Evolutionary conservation across 1,140 invertebrate species (phyloP).

Genomic region (Musca domestica): DNA sequence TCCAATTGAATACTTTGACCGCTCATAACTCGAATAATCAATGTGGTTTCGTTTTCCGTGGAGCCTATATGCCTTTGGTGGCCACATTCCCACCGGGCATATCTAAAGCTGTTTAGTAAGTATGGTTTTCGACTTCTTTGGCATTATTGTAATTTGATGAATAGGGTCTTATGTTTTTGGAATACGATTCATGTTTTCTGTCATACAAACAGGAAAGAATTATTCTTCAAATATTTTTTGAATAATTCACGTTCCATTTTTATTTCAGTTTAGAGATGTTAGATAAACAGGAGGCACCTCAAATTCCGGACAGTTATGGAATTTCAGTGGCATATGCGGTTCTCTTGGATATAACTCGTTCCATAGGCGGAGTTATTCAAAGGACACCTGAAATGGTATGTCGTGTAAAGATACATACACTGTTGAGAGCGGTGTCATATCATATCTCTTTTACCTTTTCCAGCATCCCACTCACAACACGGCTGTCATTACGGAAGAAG

Average conservation of each 20-base stretch:
- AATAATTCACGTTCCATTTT: neutral
- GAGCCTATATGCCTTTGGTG: conserved; percentile 86
- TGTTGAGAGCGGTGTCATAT: neutral
- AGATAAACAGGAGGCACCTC: conserved; percentile 90
- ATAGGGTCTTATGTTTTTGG: no score
- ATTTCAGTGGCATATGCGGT: conserved; percentile 92
- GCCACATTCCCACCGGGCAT: conserved; percentile 80
- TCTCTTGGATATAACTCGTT: conserved; percentile 83
- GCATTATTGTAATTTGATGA: no score
- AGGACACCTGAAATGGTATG: conserved; percentile 39
- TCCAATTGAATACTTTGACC: conserved; percentile 34
- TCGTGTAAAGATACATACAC: neutral
- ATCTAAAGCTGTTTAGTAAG: conserved; percentile 86
- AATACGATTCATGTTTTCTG: no score
- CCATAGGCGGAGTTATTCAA: conserved; percentile 59
- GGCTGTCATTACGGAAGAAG: conserved; percentile 57
- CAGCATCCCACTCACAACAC: conserved; percentile 47
- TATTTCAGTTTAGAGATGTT: conserved; percentile 84
- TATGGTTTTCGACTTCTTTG: conserved; percentile 39
- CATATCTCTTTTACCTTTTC: neutral
- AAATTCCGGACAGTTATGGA: conserved; percentile 91
- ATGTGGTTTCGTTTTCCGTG: conserved; percentile 88
- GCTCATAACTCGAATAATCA: conserved; percentile 63
- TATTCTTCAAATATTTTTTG: neutral
- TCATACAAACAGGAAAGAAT: no score